Evolutionary conservation across 2,113 vertebrate genomes (phyloP), one percentile per base, ranked within the genome.

Genomic region (Athene cunicularia): DNA sequence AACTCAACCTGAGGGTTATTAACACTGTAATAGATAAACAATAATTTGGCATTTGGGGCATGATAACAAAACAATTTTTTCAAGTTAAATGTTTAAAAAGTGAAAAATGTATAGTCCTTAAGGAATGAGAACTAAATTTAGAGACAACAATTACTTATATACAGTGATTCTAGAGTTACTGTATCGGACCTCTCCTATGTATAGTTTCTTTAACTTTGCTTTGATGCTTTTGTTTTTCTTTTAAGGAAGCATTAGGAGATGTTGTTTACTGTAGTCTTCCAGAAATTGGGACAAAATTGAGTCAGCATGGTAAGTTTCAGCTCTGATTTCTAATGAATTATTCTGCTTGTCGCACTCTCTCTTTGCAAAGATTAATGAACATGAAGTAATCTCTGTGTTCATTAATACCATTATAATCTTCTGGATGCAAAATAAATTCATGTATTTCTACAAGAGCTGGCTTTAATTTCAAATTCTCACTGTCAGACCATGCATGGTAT

Each of bases 201-300:
- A 9, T 59, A 35, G 13, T 82, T 74, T 50, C 28, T 60, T 81
- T 85, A 62, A 45, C 43, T 45, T 45, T 62, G 43, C 62, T 62
- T 79, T 94, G 71, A 45, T 86, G 77, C 67, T 72, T 88, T 81
- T 92, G 22, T 68, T 88, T 95, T 92, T 88, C 49, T 95, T 94
- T 97, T 93, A 96, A 99, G 99, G 99, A 99, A 96, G 99, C 99
- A 66, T 96, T 99, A 97, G 99, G 99, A 88, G 99, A 99, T 20
- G 99, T 99, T 88, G 99, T 99, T 96, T 99, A 99, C 96, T 99
- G 99, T 98, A 99, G 99, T 94, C 98, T 99, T 80, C 99, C 99
- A 97, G 99, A 99, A 97, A 95, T 99, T 95, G 99, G 99, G 56
- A 99, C 99, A 96, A 99, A 99, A 96, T 96, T 99, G 90, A 98